Percentiles rank a stretch among this genome's conserved stretches.
Evolutionary conservation across 1,140 invertebrate species (phyloP).

Genomic region (Drosophila sucinea): DNA sequence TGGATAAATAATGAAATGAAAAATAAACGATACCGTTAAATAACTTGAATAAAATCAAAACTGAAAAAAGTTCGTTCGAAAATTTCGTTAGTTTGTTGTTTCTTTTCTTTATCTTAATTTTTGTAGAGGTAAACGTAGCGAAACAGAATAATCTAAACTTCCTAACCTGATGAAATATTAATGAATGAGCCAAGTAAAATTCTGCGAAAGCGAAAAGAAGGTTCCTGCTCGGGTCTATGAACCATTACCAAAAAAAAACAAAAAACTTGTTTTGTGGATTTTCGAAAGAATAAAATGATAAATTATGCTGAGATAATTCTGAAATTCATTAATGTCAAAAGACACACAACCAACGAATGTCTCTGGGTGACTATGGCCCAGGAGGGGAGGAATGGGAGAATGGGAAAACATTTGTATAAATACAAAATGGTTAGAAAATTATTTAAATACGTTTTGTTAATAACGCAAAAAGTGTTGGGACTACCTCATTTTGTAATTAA

Average conservation of each 20-base stretch:
- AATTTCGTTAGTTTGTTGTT: neutral
- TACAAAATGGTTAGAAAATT: slow-evolving; percentile 17
- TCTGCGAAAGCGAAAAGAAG: slow-evolving; percentile 30
- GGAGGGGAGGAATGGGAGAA: slow-evolving; percentile 4
- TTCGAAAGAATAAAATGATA: slow-evolving; percentile 29
- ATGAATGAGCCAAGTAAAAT: slow-evolving; percentile 16
- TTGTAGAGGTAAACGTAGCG: too few relatives aligned
- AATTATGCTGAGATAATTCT: slow-evolving; percentile 42
- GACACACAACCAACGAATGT: slow-evolving; percentile 13
- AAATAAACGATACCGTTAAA: neutral
- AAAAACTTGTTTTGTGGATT: neutral
- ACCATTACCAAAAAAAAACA: slow-evolving; percentile 34
- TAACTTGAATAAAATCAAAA: neutral
- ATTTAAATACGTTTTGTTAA: neutral
- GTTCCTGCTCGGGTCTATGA: slow-evolving; percentile 9
- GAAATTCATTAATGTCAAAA: slow-evolving; percentile 57
- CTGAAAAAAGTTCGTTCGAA: neutral
- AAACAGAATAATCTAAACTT: neutral
- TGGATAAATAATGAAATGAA: neutral
- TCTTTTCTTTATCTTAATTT: neutral
- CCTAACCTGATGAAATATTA: neutral
- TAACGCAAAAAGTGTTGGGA: slow-evolving; percentile 10
- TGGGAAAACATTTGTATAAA: slow-evolving; percentile 57
- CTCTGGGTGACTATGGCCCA: neutral
- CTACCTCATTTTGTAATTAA: slow-evolving; percentile 17